Conservation (phyloP, 2,888 invertebrate species). For the Plebejus melissa region DNA sequence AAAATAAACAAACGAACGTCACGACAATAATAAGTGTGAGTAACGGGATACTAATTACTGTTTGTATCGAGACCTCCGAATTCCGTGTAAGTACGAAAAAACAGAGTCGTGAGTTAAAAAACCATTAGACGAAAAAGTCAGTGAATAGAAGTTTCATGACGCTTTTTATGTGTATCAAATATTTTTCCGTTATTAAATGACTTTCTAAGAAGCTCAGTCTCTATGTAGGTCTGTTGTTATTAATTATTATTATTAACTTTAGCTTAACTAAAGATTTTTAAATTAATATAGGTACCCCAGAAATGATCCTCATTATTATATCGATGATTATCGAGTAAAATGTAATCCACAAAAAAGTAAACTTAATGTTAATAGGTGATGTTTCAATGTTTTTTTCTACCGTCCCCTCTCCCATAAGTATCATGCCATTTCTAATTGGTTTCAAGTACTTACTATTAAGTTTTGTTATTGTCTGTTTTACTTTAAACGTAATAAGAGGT, state of each 20-base stretch:
- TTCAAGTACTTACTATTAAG: neutral
- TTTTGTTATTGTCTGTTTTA: slow-evolving; percentile 18
- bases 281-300: no score
- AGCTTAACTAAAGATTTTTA: no score
- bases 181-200: slow-evolving; percentile 19
- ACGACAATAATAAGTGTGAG: slow-evolving; percentile 55
- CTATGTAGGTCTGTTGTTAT: neutral
- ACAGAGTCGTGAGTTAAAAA: slow-evolving; percentile 61
- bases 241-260: neutral
- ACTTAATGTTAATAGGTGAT: no score
- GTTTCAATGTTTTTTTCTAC: neutral
- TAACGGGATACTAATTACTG: slow-evolving; percentile 73
- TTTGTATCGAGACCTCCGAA: slow-evolving; percentile 65
- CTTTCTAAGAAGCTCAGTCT: neutral
- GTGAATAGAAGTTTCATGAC: slow-evolving; percentile 17
- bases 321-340: no score
- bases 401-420: neutral
- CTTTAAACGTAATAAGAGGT: slow-evolving; percentile 18
- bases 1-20: no score
- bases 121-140: slow-evolving; percentile 46
- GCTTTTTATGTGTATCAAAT: slow-evolving; percentile 22
- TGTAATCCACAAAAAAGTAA: no score
- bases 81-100: slow-evolving; percentile 60
- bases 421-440: slow-evolving; percentile 1
- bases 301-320: no score